Conservation (phyloP, 2,797 vertebrate species). For the Pteropus rufus region DNA sequence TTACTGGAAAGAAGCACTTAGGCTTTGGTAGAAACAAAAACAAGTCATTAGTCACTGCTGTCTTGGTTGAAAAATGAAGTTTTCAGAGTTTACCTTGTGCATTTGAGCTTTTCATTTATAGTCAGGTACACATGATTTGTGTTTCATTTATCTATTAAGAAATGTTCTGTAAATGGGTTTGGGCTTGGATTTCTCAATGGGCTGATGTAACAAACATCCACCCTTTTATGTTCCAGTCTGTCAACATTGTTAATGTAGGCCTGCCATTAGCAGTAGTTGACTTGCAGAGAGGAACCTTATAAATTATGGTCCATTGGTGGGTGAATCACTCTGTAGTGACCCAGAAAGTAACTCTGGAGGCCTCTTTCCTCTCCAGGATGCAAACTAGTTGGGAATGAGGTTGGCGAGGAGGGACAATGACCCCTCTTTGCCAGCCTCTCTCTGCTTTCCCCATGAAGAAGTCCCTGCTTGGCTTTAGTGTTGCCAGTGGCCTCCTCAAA, state of each 20-base stretch:
- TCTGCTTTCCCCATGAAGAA: not conserved
- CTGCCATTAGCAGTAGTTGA: conserved; percentile 52
- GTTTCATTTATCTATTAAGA: conserved; percentile 66
- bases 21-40: conserved; percentile 52
- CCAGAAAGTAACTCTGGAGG: not conserved
- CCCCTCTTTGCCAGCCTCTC: not conserved
- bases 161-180: conserved; percentile 62
- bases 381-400: not conserved
- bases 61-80: conserved; percentile 59
- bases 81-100: conserved; percentile 63
- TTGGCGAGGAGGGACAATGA: not conserved
- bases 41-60: conserved; percentile 48
- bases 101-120: conserved; percentile 59
- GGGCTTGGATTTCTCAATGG: conserved; percentile 51
- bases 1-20: conserved; percentile 45
- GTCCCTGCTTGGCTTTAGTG: not conserved
- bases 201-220: conserved; percentile 43
- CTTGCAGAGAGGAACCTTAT: conserved; percentile 34
- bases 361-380: not conserved
- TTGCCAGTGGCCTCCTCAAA: not conserved
- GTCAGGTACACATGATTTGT: conserved; percentile 53
- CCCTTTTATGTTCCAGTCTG: conserved; percentile 53
- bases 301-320: conserved; percentile 31
- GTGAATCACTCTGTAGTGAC: conserved; percentile 32
- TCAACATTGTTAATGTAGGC: not conserved